Evolutionary conservation across 1,140 invertebrate species (phyloP).

Genomic region (Brachionus rotundiformis): DNA sequence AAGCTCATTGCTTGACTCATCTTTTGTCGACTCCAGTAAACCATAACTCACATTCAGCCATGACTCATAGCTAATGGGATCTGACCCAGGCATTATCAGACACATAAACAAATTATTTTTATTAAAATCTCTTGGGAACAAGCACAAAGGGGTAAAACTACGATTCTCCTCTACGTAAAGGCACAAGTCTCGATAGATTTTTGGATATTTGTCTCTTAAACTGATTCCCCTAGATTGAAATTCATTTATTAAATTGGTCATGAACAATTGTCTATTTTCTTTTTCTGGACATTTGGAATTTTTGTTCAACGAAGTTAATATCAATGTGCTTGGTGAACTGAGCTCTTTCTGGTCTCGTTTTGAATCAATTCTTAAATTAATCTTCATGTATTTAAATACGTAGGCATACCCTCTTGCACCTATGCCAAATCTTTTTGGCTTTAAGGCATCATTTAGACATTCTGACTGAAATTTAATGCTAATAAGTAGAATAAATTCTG

Average conservation of each 20-base stretch:
- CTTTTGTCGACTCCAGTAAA: not conserved
- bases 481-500: conserved; percentile 15
- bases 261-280: conserved; percentile 25
- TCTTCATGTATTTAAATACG: conserved; percentile 32
- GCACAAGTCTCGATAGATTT: conserved; percentile 43
- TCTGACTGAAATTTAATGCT: not conserved
- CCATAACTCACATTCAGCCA: not conserved
- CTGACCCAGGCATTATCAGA: conserved; percentile 43
- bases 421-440: not conserved
- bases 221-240: conserved; percentile 27
- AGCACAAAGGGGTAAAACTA: conserved; percentile 25
- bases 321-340: not conserved
- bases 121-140: conserved; percentile 33
- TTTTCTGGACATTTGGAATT: not conserved
- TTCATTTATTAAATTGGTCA: conserved; percentile 42
- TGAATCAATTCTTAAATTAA: not conserved
- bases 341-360: not conserved
- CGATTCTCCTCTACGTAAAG: conserved; percentile 44
- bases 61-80: conserved; percentile 27
- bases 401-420: not conserved
- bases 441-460: not conserved
- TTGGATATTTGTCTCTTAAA: conserved; percentile 42
- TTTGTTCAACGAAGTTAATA: conserved; percentile 23
- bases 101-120: conserved; percentile 46
- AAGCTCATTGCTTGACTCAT: not conserved